Conservation (phyloP, 2,113 vertebrate species). For the Vulpes lagopus region DNA sequence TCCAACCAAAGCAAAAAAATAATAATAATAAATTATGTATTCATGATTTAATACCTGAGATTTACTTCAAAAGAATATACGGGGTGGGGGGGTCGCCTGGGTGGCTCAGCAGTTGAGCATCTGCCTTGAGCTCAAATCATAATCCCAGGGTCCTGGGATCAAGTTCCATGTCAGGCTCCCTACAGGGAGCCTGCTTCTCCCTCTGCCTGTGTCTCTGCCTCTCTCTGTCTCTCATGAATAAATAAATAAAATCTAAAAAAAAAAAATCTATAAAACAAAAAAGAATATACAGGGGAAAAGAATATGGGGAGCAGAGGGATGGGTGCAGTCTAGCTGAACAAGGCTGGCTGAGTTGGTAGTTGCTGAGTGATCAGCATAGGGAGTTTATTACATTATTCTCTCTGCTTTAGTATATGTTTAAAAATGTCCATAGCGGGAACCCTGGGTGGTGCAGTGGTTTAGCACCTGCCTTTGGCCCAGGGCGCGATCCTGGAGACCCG, state of each 20-base stretch:
- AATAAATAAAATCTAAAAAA: too few relatives aligned
- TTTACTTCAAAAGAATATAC: conserved; percentile 33
- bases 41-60: neutral
- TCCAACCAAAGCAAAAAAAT: neutral
- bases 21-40: neutral
- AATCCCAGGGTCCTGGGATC: too few relatives aligned
- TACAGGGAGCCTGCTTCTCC: too few relatives aligned
- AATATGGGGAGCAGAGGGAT: neutral
- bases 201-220: too few relatives aligned
- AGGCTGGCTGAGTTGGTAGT: neutral
- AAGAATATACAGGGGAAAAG: neutral
- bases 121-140: too few relatives aligned
- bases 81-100: neutral
- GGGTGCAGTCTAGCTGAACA: neutral
- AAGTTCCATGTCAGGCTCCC: too few relatives aligned
- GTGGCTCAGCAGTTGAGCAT: too few relatives aligned
- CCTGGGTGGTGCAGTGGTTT: too few relatives aligned
- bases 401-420: neutral
- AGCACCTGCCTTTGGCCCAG: too few relatives aligned
- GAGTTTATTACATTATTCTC: neutral
- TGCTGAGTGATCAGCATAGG: neutral
- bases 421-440: neutral
- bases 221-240: too few relatives aligned
- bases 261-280: neutral
- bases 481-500: too few relatives aligned